These are phyloP conservation scores for Cephus nigrinus DNA, from an alignment of 2,888 invertebrate genomes.

Conservation along the genomic window DNA sequence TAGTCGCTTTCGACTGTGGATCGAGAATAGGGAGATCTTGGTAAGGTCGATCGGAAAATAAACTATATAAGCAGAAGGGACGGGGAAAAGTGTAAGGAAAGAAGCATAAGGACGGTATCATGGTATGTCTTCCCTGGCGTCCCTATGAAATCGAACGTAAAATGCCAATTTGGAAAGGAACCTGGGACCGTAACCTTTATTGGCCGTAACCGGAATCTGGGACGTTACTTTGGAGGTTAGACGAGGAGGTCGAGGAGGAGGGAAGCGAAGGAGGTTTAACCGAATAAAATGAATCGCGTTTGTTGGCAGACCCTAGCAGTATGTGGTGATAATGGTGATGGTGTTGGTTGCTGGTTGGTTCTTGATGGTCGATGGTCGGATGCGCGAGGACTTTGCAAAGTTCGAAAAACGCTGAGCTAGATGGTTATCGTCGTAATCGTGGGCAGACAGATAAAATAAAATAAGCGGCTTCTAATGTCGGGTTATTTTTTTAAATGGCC, in stretches of 20 bases:
- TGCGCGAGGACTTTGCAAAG: constrained; percentile 30
- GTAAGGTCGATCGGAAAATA: not conserved
- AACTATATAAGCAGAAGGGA: too few species aligned
- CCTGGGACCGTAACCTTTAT: constrained; percentile 23
- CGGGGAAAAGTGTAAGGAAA: not conserved
- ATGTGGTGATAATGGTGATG: constrained; percentile 37
- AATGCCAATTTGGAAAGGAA: constrained; percentile 21
- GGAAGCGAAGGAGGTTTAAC: not conserved
- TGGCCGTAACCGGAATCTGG: constrained; percentile 22
- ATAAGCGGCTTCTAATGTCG: constrained; percentile 43
- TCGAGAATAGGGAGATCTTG: not conserved
- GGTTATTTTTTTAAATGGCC: constrained; percentile 46
- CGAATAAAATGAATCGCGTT: constrained; percentile 46
- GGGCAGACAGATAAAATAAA: constrained; percentile 48
- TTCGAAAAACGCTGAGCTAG: constrained; percentile 42
- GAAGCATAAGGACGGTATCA: not conserved
- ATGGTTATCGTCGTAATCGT: constrained; percentile 58
- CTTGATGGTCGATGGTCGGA: not conserved
- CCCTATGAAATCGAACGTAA: constrained; percentile 14
- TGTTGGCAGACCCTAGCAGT: constrained; percentile 24
- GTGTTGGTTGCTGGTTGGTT: constrained; percentile 22
- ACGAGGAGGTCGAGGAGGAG: not conserved
- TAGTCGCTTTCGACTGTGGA: not conserved
- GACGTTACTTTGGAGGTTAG: not conserved
- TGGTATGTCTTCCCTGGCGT: not conserved